Conservation (phyloP, 2,888 invertebrate species). For the Venustoraphidia nigricollis region DNA sequence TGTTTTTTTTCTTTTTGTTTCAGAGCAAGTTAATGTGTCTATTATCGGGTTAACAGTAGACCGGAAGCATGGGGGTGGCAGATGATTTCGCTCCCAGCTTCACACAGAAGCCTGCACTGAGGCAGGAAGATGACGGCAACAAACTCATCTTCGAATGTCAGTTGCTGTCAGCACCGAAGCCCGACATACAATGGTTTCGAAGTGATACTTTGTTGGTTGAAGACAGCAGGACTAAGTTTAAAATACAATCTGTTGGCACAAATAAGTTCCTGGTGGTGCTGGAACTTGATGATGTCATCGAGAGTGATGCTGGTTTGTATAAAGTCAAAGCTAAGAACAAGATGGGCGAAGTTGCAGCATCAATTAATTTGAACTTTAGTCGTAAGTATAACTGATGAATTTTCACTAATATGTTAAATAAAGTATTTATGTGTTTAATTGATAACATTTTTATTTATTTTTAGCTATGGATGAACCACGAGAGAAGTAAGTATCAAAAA, state of each 20-base stretch:
- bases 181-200: slow-evolving; percentile 83
- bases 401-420: neutral
- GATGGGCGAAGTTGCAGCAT: slow-evolving; percentile 93
- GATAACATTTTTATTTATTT: slow-evolving; percentile 27
- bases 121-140: slow-evolving; percentile 93
- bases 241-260: slow-evolving; percentile 69
- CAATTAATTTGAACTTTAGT: slow-evolving; percentile 94
- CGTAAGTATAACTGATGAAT: slow-evolving; percentile 52
- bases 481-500: slow-evolving; percentile 66
- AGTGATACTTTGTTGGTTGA: slow-evolving; percentile 73
- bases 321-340: slow-evolving; percentile 94
- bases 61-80: slow-evolving; percentile 57
- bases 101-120: slow-evolving; percentile 91
- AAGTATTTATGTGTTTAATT: too few species aligned
- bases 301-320: slow-evolving; percentile 90
- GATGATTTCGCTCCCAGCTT: slow-evolving; percentile 97
- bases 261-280: slow-evolving; percentile 84
- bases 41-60: slow-evolving; percentile 22
- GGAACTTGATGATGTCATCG: slow-evolving; percentile 89
- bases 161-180: slow-evolving; percentile 72
- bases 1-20: neutral
- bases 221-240: slow-evolving; percentile 75
- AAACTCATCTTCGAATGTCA: slow-evolving; percentile 90
- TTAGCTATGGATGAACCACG: slow-evolving; percentile 90
- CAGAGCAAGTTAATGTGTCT: slow-evolving; percentile 26